Evolutionary conservation across 2,113 vertebrate species (phyloP).

Genomic region (Phycodurus eques): DNA sequence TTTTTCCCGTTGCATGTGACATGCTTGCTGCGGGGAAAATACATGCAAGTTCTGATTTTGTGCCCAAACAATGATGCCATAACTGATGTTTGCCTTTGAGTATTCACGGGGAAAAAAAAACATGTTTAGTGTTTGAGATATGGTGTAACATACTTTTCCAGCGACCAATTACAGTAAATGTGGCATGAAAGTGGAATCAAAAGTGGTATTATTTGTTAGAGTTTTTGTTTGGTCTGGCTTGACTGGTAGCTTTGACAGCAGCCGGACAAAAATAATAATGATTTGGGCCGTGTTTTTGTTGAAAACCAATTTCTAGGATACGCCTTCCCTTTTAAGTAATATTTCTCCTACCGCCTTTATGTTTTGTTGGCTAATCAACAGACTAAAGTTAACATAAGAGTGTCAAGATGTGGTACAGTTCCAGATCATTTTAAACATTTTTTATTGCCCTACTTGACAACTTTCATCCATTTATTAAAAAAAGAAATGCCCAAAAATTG

Average conservation of each 20-base stretch:
- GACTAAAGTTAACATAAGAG: background rate
- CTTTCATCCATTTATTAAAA: background rate
- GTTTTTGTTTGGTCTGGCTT: too few relatives aligned
- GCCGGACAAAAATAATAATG: too few relatives aligned
- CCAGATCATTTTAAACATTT: background rate
- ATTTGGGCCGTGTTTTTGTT: too few relatives aligned
- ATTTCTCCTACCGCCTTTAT: background rate
- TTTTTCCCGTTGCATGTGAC: too few relatives aligned
- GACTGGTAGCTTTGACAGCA: too few relatives aligned
- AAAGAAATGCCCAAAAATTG: background rate
- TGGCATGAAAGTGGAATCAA: too few relatives aligned
- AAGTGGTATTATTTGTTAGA: too few relatives aligned
- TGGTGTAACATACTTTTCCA: background rate
- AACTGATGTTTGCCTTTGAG: slow-evolving; percentile 17
- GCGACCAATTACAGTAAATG: too few relatives aligned
- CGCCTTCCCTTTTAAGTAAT: background rate
- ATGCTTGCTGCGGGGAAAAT: too few relatives aligned
- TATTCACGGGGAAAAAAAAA: background rate
- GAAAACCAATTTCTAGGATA: background rate
- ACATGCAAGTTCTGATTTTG: too few relatives aligned
- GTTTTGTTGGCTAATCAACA: background rate
- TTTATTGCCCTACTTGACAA: background rate
- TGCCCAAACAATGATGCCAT: too few relatives aligned
- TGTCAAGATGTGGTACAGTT: background rate
- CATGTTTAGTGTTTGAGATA: background rate